Evolutionary conservation across 2,113 vertebrate genomes (phyloP).

Genomic region (Rynchops niger): DNA sequence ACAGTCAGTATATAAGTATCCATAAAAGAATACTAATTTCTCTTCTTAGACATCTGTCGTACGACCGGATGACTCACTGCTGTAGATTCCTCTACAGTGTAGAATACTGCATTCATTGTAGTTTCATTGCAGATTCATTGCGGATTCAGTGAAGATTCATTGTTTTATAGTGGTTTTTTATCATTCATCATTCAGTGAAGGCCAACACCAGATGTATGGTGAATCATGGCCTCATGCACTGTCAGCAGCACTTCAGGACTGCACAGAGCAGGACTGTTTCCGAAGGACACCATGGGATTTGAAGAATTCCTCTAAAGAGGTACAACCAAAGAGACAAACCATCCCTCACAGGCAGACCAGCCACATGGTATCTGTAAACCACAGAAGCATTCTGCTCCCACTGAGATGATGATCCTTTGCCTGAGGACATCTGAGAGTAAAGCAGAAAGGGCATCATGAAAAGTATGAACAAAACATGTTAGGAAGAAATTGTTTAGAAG

Average conservation of each 20-base stretch:
- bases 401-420: rapidly evolving
- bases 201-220: not conserved
- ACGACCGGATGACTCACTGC: not conserved
- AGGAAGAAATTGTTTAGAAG: not conserved
- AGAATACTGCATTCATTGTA: not conserved
- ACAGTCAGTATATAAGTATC: not conserved
- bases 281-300: not conserved
- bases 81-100: not conserved
- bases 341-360: not conserved
- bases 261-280: not conserved
- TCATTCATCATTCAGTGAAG: too few relatives aligned
- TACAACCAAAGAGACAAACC: not conserved
- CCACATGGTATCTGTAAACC: not conserved
- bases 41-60: not conserved
- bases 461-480: not conserved
- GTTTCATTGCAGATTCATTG: not conserved
- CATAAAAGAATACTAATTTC: not conserved
- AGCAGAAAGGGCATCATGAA: not conserved
- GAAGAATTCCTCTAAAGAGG: not conserved
- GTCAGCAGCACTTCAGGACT: not conserved
- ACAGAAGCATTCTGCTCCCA: not conserved
- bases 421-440: not conserved
- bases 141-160: not conserved
- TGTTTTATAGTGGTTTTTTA: too few relatives aligned
- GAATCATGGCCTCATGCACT: not conserved